These are phyloP conservation scores for Acanthornis magna DNA, from an alignment of 2,797 vertebrate genomes.

Conservation along the genomic window DNA sequence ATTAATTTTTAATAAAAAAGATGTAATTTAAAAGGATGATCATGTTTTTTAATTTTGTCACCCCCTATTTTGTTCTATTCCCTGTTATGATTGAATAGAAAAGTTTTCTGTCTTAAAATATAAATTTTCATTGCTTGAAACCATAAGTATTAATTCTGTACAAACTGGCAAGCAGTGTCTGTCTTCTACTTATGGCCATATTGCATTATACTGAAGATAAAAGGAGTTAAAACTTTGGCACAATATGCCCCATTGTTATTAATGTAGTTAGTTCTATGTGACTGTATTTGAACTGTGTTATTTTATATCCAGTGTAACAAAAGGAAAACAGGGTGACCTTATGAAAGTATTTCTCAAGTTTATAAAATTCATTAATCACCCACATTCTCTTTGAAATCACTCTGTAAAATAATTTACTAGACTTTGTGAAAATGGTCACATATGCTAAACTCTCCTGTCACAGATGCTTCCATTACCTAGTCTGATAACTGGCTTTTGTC, in stretches of 20 bases:
- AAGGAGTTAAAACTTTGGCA: background rate
- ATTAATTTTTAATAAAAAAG: background rate
- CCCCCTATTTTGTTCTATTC: background rate
- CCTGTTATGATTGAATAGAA: background rate
- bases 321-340: conserved; percentile 16
- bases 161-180: background rate
- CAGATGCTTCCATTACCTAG: background rate
- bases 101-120: background rate
- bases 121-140: background rate
- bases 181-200: background rate
- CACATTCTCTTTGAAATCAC: background rate
- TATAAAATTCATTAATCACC: background rate
- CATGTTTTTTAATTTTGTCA: background rate
- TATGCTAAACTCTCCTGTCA: background rate
- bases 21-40: background rate
- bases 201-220: background rate
- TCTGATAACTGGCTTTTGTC: background rate
- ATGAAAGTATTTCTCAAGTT: background rate
- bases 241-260: background rate
- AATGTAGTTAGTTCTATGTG: background rate
- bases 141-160: background rate
- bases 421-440: background rate
- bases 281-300: background rate
- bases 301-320: background rate
- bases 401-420: conserved; percentile 6